Evolutionary conservation across 2,113 vertebrate species (phyloP).

Genomic region (Neodon shergylaensis): DNA sequence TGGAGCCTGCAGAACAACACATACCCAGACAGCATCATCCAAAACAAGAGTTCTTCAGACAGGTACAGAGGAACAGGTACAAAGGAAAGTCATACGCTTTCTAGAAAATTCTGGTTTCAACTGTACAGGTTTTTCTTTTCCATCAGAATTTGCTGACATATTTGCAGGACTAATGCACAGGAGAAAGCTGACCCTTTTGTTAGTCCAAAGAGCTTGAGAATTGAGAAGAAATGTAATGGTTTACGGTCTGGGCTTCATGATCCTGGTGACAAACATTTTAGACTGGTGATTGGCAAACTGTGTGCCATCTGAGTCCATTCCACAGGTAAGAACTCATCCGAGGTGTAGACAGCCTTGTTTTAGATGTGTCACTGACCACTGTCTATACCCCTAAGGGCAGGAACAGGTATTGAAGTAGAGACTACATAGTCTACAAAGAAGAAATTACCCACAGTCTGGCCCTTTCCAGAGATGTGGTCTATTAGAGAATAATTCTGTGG

Average conservation of each 20-base stretch:
- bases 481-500: neutral
- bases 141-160: neutral
- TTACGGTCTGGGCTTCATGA: neutral
- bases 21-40: rapidly evolving
- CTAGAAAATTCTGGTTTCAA: neutral
- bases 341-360: no score
- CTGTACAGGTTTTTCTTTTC: neutral
- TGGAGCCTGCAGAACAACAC: neutral
- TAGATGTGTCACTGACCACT: neutral
- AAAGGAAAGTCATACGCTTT: neutral
- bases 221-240: neutral
- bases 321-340: neutral
- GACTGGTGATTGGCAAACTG: neutral
- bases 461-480: neutral
- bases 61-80: rapidly evolving
- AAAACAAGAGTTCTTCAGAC: neutral
- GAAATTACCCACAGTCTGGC: no score
- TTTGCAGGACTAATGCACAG: neutral
- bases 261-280: neutral
- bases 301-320: neutral
- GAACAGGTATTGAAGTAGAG: neutral
- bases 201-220: neutral
- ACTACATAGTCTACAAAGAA: neutral
- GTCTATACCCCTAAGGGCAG: neutral
- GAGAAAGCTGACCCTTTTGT: neutral